phyloP scores from a whole-genome alignment of 2,888 invertebrate species.

The Chaetogeoica ovagalla region DNA sequence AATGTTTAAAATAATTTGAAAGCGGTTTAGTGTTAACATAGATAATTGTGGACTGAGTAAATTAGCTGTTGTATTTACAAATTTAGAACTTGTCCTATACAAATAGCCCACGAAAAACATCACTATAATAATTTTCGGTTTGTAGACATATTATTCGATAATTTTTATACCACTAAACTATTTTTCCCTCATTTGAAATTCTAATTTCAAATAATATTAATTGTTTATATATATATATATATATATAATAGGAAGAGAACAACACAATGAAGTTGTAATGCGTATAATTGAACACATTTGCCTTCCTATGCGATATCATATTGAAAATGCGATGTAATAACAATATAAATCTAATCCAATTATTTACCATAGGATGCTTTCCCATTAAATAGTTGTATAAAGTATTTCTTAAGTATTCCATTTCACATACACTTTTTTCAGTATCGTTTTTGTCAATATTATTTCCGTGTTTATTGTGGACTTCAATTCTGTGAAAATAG shows the following conservation, averaged over 20 bases:
- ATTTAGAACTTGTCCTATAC: too few relatives aligned
- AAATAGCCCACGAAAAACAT: too few relatives aligned
- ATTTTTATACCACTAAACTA: not conserved
- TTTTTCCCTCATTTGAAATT: not conserved
- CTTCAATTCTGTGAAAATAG: slow-evolving; percentile 18
- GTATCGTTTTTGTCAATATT: slow-evolving; percentile 56
- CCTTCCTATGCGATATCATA: too few relatives aligned
- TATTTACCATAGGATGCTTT: slow-evolving; percentile 74
- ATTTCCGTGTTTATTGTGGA: slow-evolving; percentile 29
- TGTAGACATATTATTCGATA: not conserved
- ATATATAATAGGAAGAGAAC: not conserved
- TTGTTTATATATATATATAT: too few relatives aligned
- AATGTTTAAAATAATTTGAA: too few relatives aligned
- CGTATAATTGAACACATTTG: too few relatives aligned
- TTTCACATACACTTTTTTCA: slow-evolving; percentile 68
- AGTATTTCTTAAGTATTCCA: slow-evolving; percentile 90
- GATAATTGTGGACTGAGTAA: too few relatives aligned
- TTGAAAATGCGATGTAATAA: not conserved
- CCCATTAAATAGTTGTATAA: slow-evolving; percentile 89
- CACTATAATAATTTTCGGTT: too few relatives aligned
- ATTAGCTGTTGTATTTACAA: too few relatives aligned
- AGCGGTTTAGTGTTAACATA: too few relatives aligned
- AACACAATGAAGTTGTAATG: not conserved
- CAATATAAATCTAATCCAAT: not conserved
- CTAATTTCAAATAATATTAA: not conserved